These are phyloP conservation scores for Rotaria sp. DNA, from an alignment of 2,888 invertebrate species.

Conservation along the genomic window DNA sequence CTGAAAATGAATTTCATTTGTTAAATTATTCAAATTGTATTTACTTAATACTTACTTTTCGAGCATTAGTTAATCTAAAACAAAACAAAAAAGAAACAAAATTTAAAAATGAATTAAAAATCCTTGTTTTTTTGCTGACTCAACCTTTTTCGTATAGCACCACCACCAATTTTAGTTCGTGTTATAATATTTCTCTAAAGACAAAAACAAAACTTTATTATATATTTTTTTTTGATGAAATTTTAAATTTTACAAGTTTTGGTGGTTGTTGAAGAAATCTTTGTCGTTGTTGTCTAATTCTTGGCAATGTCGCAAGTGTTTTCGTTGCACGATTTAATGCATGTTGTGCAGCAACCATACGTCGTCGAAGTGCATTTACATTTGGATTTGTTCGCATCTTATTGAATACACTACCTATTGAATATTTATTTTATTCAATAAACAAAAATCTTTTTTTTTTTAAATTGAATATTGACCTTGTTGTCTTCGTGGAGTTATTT, in stretches of 20 bases:
- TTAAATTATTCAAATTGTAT: not conserved
- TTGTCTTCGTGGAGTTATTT: not conserved
- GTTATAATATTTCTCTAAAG: not conserved
- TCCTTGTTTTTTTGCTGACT: too few relatives aligned
- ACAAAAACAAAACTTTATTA: not conserved
- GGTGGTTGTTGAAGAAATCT: not conserved
- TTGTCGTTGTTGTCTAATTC: not conserved
- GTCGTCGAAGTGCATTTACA: not conserved
- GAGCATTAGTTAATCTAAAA: not conserved
- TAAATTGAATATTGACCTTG: slow-evolving; percentile 16
- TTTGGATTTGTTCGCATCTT: not conserved
- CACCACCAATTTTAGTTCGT: not conserved
- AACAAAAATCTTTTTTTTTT: not conserved
- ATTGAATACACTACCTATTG: not conserved
- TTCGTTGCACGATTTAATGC: not conserved
- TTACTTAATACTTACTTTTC: not conserved
- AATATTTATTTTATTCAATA: not conserved
- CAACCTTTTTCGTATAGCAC: not conserved
- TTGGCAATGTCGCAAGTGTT: not conserved
- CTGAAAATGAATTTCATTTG: not conserved
- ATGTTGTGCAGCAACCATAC: not conserved
- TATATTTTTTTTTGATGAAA: not conserved
- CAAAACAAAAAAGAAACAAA: too few relatives aligned
- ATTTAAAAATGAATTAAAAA: too few relatives aligned
- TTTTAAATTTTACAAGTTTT: not conserved